A percentile compares a stretch with the other conserved stretches of the same genome.
phyloP scores from a whole-genome alignment of 1,140 invertebrate species.

The Diabrotica undecimpunctata region DNA sequence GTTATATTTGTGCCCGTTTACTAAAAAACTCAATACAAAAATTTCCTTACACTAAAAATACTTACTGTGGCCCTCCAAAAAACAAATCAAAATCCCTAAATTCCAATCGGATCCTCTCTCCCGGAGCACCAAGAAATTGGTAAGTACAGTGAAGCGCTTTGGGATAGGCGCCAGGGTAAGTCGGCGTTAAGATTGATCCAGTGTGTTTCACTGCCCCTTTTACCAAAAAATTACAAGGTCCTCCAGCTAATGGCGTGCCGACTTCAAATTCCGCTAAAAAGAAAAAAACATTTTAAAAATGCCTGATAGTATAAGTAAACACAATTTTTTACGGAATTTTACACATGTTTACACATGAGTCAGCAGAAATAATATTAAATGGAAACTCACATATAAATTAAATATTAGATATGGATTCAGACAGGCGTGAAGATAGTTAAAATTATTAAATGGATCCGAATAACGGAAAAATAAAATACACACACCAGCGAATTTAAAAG shows the following conservation, averaged over 20 bases:
- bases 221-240: slow-evolving; percentile 81
- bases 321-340: too few species aligned
- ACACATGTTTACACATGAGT: too few species aligned
- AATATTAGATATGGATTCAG: too few species aligned
- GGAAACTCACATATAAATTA: too few species aligned
- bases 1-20: too few species aligned
- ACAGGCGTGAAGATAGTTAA: too few species aligned
- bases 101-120: slow-evolving; percentile 90
- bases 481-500: too few species aligned
- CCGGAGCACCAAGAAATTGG: slow-evolving; percentile 84
- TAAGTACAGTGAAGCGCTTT: slow-evolving; percentile 92
- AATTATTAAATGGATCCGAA: too few species aligned
- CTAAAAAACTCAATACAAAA: too few species aligned
- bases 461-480: too few species aligned
- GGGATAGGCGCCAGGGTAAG: slow-evolving; percentile 98
- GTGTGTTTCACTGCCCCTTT: slow-evolving; percentile 68
- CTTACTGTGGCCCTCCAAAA: slow-evolving; percentile 97
- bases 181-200: slow-evolving; percentile 90
- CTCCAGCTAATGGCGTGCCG: slow-evolving; percentile 74
- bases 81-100: slow-evolving; percentile 99
- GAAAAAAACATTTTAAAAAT: slow-evolving; percentile 9
- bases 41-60: slow-evolving; percentile 33
- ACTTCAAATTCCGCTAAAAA: slow-evolving; percentile 79
- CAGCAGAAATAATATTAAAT: too few species aligned
- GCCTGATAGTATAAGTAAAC: too few species aligned